Evolutionary conservation across 2,888 invertebrate genomes (phyloP), one percentile per base, ranked within the genome.

Genomic region (Coelopa pilipes): DNA sequence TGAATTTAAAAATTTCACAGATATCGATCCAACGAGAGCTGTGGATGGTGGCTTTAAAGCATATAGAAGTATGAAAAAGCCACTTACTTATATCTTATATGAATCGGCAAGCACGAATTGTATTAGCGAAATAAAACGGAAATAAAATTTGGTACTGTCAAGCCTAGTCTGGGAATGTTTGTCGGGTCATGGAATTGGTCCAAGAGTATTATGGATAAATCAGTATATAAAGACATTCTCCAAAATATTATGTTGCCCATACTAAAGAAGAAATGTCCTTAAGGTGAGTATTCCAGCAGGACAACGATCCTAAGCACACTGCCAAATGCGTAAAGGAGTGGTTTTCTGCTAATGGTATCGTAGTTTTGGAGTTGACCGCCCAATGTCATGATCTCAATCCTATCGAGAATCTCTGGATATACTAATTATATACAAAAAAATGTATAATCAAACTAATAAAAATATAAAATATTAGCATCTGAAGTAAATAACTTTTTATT

Each of bases 101-200:
- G 12, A 15, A 55, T 53, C 2, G 10, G 13, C 49, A 13, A 53
- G 53, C 2, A 53, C 4, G 10, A 53, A 53, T 53, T 53, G 53
- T n/a, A 53, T 53, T 53, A n/a, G 10, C 10, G 10, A 53, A 17
- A 53, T 10, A 10, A 53, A 53, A 9, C 17, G 53, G 13, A 53
- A n/a, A 17, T 13, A 53, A 13, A 60, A 53, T 73, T 24, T 53
- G 62, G 62, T 24, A 53, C 62, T 50, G 24, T 34, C 1, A 70
- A 70, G 65, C 67, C 59, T 53, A 11, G n/a, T 53, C n/a, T 53
- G 53, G 53, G 53, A 11, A 13, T 53, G 53, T n/a, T 53, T 53
- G 9, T 53, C 53, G 53, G 13, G 10, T n/a, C 53, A 53, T n/a
- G 53, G 53, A n/a, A n/a, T 53, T n/a, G 53, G 53, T 3, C 53